Base-by-base conservation (phyloP, 2,113 vertebrate species). In the Thymallus thymallus region DNA sequence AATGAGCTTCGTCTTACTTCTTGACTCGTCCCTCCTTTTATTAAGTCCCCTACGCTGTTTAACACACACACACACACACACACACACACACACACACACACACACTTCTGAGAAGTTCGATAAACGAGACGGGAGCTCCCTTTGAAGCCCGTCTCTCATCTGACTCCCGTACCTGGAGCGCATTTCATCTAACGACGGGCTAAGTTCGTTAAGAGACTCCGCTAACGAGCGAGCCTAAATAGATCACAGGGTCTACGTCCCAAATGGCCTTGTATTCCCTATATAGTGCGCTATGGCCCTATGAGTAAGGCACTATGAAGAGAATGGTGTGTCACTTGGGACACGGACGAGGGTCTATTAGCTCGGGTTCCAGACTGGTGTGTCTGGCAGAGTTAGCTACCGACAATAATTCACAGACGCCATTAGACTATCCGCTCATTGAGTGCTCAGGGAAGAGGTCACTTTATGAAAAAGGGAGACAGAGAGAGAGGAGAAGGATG, bases 181-280 rank as follows among this genome's bases (percentile, higher is more conserved):
- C 20, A 51, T 68, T 77, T 69, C 30, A 68, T 73, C 69, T 63
- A 80, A 78, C 63, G 23, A 35, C 16, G 68, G 64, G 69, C n/a
- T 65, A 63, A 61, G 73, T 84, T 76, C 68, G 70, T 80, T 70
- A 67, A 72, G 63, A 74, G 71, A 75, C 73, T 71, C 72, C 63
- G 48, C 70, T 84, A 79, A 74, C 74, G 69, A 82, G 73, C 68
- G 67, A 6, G 55, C 58, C 74, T 77, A 68, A 76, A 80, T 82
- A 75, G 78, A 73, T 78, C 77, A 9, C 35, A 55, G 24, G 41
- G 58, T 41, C 16, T 71, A 9, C 35, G 0, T 41, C 35, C 35
- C 35, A 41, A 41, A 41, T 41, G 9, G 35, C 35, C 10, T 2
- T 41, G 35, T 41, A 41, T 41, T 41, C 35, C 35, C 35, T 10